Evolutionary conservation across 2,113 vertebrate species (phyloP).

Genomic region (Aegithalos caudatus): DNA sequence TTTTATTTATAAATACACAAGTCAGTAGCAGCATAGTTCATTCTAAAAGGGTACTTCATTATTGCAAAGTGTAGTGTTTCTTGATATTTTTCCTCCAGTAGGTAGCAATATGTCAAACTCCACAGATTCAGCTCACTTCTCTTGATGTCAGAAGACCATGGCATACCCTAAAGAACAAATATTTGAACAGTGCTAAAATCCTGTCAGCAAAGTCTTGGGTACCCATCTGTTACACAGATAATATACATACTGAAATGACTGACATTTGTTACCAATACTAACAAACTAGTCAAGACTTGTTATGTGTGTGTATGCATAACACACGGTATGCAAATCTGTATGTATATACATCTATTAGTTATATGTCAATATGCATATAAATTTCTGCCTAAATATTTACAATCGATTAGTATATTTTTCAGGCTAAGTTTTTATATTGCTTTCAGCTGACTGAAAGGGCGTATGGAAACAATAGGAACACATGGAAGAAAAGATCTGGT

Average conservation of each 20-base stretch:
- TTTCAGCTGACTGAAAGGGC: slow-evolving; percentile 43
- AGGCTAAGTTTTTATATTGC: slow-evolving; percentile 37
- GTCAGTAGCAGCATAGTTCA: slow-evolving; percentile 14
- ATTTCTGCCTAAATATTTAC: slow-evolving; percentile 25
- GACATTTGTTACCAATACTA: not conserved
- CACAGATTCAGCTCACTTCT: slow-evolving; percentile 6
- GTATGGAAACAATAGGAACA: slow-evolving; percentile 38
- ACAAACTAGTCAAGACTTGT: slow-evolving; percentile 15
- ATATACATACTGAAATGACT: slow-evolving; percentile 1
- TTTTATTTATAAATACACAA: slow-evolving; percentile 45
- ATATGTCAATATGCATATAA: slow-evolving; percentile 10
- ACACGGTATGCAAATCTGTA: not conserved
- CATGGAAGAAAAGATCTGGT: not conserved
- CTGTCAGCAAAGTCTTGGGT: not conserved
- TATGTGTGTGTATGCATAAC: not conserved
- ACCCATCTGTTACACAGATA: slow-evolving; percentile 6
- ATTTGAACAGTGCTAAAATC: slow-evolving; percentile 18
- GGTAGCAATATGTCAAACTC: not conserved
- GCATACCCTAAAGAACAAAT: slow-evolving; percentile 32
- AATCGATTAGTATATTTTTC: not conserved
- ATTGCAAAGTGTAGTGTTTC: slow-evolving; percentile 21
- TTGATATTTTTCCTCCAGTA: slow-evolving; percentile 12
- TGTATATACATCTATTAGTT: not conserved
- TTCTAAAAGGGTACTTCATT: slow-evolving; percentile 34
- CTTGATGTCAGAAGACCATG: slow-evolving; percentile 17